A percentile compares a stretch with the other conserved stretches of the same genome.
Evolutionary conservation across 2,113 vertebrate species (phyloP).

Genomic region (Haplotaxodon microlepis): DNA sequence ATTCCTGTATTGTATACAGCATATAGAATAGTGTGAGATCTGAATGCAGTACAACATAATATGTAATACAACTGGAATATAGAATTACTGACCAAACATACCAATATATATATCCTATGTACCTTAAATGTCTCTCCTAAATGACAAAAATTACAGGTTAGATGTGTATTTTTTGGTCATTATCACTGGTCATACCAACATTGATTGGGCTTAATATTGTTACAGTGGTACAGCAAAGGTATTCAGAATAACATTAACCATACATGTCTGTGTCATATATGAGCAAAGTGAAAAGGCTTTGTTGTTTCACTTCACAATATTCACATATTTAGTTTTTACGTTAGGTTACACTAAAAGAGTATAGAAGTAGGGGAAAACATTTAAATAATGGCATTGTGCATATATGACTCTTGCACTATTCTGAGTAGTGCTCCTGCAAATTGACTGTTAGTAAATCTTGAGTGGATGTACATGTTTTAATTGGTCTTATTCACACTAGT

Average conservation of each 20-base stretch:
- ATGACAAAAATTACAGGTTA: not conserved
- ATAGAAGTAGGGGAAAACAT: not conserved
- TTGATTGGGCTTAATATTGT: not conserved
- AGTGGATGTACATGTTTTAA: not conserved
- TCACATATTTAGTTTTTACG: not conserved
- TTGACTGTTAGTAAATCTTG: not conserved
- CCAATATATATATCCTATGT: not conserved
- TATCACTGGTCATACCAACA: rapidly evolving
- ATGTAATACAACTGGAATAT: rapidly evolving
- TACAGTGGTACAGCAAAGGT: not conserved
- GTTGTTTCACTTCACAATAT: not conserved
- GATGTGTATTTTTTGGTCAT: not conserved
- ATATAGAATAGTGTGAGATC: not conserved
- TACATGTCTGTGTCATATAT: not conserved
- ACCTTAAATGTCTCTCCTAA: not conserved
- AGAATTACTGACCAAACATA: not conserved
- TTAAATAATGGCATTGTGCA: not conserved
- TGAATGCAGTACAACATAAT: not conserved
- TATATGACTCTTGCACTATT: not conserved
- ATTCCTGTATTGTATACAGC: not conserved
- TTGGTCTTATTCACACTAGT: not conserved
- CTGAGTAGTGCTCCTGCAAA: not conserved
- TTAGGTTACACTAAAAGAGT: not conserved
- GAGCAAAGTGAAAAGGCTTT: not conserved
- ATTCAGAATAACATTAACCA: not conserved